Base-by-base conservation (phyloP, 1,140 invertebrate genomes). In the Sinonovacula constricta region DNA sequence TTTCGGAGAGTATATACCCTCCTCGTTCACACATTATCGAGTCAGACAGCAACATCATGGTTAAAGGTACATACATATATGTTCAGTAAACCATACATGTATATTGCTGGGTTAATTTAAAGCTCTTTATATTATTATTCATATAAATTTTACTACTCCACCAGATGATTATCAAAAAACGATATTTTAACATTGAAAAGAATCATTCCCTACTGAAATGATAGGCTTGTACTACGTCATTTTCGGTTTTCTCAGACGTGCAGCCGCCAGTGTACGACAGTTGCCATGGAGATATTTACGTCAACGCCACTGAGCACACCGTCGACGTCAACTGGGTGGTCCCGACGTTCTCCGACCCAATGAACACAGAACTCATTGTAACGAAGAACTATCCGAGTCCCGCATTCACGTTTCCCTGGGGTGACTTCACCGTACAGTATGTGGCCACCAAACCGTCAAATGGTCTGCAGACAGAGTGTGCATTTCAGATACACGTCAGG, bases 361-460 rank as follows among this genome's bases (percentile, higher is more conserved):
- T 74, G 33, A 77, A 74, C 12, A 79, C 60, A 57, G 24, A 30
- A 26, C 36, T 85, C 10, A 24, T 54, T 7, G 54, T 79, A 12
- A 70, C 79, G 0, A 49, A 49, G 15, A 85, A 85, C 60, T 85
- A 85, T 57, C 69, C 57, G 12, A 33, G 34, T 1, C 75, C 63
- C 51, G 18, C 24, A 1, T 80, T 62, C 57, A 45, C 33, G 0
- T 83, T 85, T 68, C 81, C 69, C 5, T 85, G 83, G 83, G 83
- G 81, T 18, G 80, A 81, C n/a, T 83, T 69, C 45, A 60, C 56
- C 15, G 71, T 83, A 2, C 81, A 83, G 53, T 85, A 83, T 51
- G 51, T 57, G 4, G 81, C 81, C 31, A 51, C 66, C 14, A 85
- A 85, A 74, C 53, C 69, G 3, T 67, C 63, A 14, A 85, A 85